Conservation (phyloP, 2,888 invertebrate species). For the Perithous albicinctus region DNA sequence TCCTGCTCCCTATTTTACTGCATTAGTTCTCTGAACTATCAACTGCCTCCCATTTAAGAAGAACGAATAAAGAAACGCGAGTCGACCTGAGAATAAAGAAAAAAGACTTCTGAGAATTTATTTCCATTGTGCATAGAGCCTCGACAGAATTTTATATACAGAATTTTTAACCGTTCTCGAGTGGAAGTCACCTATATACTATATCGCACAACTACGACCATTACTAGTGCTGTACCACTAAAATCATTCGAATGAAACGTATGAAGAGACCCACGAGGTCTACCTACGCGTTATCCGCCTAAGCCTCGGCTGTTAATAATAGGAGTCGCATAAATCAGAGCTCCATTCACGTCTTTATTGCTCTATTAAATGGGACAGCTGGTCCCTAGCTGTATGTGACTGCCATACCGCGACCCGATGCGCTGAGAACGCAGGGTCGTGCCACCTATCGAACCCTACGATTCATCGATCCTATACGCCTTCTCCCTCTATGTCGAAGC, state of each 20-base stretch:
- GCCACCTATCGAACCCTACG: slow-evolving; percentile 45
- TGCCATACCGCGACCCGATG: slow-evolving; percentile 20
- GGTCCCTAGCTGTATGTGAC: slow-evolving; percentile 75
- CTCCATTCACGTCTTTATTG: slow-evolving; percentile 84
- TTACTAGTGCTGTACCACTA: not conserved
- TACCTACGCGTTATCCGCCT: slow-evolving; percentile 74
- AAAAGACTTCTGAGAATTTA: slow-evolving; percentile 25
- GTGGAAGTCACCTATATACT: slow-evolving; percentile 45
- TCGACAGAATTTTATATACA: slow-evolving; percentile 29
- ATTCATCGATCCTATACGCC: slow-evolving; percentile 42
- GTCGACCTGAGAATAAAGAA: slow-evolving; percentile 27
- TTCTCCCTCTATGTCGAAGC: not conserved
- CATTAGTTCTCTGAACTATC: slow-evolving; percentile 45
- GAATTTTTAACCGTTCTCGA: slow-evolving; percentile 46
- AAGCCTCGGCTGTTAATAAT: slow-evolving; percentile 81
- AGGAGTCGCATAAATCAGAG: slow-evolving; percentile 83
- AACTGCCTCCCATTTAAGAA: slow-evolving; percentile 51
- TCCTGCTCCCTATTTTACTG: slow-evolving; percentile 37
- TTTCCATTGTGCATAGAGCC: slow-evolving; percentile 25
- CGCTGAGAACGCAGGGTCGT: slow-evolving; percentile 38
- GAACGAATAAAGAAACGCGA: slow-evolving; percentile 47
- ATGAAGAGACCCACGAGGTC: slow-evolving; percentile 38
- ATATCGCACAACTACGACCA: slow-evolving; percentile 42
- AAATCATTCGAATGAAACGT: slow-evolving; percentile 58
- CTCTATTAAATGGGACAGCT: slow-evolving; percentile 84